Conservation (phyloP, 2,888 invertebrate species). For the Furcula furcula region DNA sequence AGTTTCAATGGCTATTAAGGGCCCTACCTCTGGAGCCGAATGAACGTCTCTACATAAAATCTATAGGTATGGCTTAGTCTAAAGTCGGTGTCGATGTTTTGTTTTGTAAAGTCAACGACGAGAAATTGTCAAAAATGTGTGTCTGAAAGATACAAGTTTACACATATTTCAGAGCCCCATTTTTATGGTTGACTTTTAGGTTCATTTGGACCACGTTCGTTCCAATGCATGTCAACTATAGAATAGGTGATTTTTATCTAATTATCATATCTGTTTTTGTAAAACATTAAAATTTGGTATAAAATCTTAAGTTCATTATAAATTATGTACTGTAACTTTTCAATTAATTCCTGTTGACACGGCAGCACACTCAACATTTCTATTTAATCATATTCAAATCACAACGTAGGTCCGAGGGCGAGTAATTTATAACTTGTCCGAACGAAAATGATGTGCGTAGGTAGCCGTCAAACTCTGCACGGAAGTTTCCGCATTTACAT, state of each 20-base stretch:
- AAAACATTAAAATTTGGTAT: no score
- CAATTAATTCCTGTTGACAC: conserved; percentile 30
- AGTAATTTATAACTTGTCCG: conserved; percentile 65
- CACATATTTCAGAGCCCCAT: no score
- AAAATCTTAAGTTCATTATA: no score
- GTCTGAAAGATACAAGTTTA: no score
- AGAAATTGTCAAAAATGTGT: no score
- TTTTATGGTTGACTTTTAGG: no score
- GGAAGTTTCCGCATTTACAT: conserved; percentile 72
- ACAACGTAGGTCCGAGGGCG: conserved; percentile 43
- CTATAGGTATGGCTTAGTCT: conserved; percentile 14
- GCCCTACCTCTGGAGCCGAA: conserved; percentile 60
- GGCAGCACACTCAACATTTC: conserved; percentile 51
- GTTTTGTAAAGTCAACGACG: not conserved
- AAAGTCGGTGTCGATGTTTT: conserved; percentile 1
- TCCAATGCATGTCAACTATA: no score
- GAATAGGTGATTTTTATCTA: no score
- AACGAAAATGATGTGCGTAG: conserved; percentile 66
- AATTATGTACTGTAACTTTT: conserved; percentile 17
- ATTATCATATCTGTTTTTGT: no score
- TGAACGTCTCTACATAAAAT: conserved; percentile 34
- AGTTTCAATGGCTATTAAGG: conserved; percentile 74
- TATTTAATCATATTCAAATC: conserved; percentile 60
- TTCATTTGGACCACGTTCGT: no score
- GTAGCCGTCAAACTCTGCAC: conserved; percentile 49